Evolutionary conservation across 2,888 invertebrate species (phyloP), one percentile per base, ranked within the genome.

Genomic region (Coremacera marginata): DNA sequence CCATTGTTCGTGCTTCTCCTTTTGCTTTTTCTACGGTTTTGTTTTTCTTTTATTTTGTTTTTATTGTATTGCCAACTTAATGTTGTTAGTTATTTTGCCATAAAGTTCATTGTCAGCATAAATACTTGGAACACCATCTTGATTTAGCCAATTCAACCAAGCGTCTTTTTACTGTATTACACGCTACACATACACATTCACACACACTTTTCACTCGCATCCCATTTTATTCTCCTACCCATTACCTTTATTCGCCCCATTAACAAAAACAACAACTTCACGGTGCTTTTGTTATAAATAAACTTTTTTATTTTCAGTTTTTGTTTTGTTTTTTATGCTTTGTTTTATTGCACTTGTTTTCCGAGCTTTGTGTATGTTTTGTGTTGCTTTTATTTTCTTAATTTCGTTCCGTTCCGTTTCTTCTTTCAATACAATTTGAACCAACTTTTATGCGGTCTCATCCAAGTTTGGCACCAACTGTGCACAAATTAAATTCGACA

Each of bases 351-450:
- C 44, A 51, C 63, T 72, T 73, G 76, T 68, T 51, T 71, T 62
- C 31, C 52, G 52, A 51, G 31, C 25, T 49, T 49, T 67, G 63
- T 71, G 63, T 60, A 49, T 22, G 8, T 52, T 70, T 55, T 49
- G 70, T 78, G 22, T 52, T 70, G 11, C 52, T 74, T 65, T 73
- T 76, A 70, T 68, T 75, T 75, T 63, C 55, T 25, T 74, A 60
- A 72, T 34, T 70, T 77, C 9, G 51, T 22, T 37, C 60, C 49
- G 5, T 31, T 31, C 31, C 67, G 52, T 67, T 22, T 14, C 16
- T 68, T 11, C 3, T 9, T 57, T 60, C 57, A 60, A 25, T 60
- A 22, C 57, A 14, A 4, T 60, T 60, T 44, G 44, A 44, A 44
- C 11, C 3, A 44, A 44, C 44, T 44, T 44, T 60, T 27, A 60